A percentile compares a stretch with the other conserved stretches of the same genome.
Evolutionary conservation across 2,888 invertebrate genomes (phyloP).

Genomic region (Volucella zonaria): DNA sequence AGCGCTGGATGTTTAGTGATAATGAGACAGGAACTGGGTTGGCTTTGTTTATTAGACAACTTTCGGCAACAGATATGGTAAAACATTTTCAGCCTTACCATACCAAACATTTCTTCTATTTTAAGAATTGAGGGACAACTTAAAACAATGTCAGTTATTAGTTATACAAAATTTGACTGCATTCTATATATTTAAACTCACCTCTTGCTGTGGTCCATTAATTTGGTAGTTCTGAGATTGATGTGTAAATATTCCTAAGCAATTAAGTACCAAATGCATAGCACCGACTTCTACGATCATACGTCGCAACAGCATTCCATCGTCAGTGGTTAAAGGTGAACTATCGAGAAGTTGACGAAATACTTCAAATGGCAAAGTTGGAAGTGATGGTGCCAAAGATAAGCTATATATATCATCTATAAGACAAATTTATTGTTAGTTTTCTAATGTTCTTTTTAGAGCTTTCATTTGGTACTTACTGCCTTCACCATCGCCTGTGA

Average conservation of each 20-base stretch:
- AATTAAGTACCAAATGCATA: constrained; percentile 92
- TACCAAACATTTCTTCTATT: too few relatives aligned
- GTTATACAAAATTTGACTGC: too few relatives aligned
- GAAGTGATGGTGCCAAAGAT: constrained; percentile 87
- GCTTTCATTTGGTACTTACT: constrained; percentile 83
- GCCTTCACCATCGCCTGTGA: constrained; percentile 95
- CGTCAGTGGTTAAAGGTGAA: constrained; percentile 89
- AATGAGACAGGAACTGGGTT: too few relatives aligned
- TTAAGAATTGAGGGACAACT: too few relatives aligned
- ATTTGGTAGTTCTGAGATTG: constrained; percentile 85
- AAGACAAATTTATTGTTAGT: constrained; percentile 29
- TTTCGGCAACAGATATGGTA: too few relatives aligned
- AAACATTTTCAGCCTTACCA: too few relatives aligned
- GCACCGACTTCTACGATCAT: constrained; percentile 93
- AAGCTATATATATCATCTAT: constrained; percentile 88
- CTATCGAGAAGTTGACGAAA: constrained; percentile 89
- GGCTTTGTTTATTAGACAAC: too few relatives aligned
- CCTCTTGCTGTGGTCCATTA: constrained; percentile 78
- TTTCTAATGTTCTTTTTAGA: too few relatives aligned
- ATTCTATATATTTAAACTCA: constrained; percentile 41
- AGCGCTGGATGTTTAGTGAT: too few relatives aligned
- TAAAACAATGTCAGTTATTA: too few relatives aligned
- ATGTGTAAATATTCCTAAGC: constrained; percentile 94
- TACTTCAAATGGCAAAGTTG: constrained; percentile 84
- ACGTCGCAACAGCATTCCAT: constrained; percentile 89